Evolutionary conservation across 2,888 invertebrate species (phyloP).

Genomic region (Acleris cristana): DNA sequence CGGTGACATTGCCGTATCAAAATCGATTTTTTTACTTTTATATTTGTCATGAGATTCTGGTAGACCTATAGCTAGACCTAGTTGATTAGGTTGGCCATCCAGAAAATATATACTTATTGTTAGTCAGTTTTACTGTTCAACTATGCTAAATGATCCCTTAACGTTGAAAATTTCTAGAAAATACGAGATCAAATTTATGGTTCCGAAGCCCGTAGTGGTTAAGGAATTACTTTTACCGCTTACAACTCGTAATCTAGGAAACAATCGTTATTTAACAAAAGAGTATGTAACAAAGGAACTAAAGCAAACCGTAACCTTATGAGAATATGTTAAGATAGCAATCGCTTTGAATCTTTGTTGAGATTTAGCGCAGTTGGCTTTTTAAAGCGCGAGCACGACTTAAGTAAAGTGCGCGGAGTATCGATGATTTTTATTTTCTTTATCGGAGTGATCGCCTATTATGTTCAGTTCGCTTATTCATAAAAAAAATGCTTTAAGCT

Average conservation of each 20-base stretch:
- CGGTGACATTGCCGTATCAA: too few species aligned
- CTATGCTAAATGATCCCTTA: conserved; percentile 18
- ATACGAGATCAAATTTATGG: conserved; percentile 26
- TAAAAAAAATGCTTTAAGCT: too few species aligned
- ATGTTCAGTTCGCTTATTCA: too few species aligned
- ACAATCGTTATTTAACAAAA: neutral
- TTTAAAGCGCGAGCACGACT: neutral
- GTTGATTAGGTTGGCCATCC: neutral
- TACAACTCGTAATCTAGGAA: conserved; percentile 49
- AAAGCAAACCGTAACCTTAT: neutral
- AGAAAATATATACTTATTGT: neutral
- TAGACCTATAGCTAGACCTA: too few species aligned
- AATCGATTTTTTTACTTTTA: too few species aligned
- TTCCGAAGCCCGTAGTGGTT: conserved; percentile 43
- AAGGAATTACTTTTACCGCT: conserved; percentile 50
- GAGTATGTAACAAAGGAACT: neutral
- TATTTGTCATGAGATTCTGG: too few species aligned
- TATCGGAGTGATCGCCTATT: neutral
- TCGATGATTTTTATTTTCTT: neutral
- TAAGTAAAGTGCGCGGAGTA: neutral
- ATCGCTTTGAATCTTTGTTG: neutral
- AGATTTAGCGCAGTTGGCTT: neutral
- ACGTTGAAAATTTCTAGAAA: conserved; percentile 22
- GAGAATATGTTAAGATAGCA: neutral
- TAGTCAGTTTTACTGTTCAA: neutral